Percentiles rank a stretch among this genome's conserved stretches.
phyloP scores from a whole-genome alignment of 2,113 vertebrate species.

The Boulengeromyrus knoepffleri region DNA sequence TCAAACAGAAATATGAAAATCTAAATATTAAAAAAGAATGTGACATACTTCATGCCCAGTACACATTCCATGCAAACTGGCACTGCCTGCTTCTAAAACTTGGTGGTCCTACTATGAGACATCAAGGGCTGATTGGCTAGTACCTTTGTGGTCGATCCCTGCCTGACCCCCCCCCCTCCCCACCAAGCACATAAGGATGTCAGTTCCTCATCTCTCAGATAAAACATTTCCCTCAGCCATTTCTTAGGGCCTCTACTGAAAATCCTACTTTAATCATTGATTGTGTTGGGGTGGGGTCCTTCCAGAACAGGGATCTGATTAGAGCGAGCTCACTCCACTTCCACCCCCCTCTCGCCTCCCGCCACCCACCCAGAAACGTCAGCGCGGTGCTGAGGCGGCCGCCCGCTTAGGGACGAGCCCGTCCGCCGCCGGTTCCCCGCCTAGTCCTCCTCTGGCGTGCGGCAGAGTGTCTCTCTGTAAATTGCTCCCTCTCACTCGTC shows the following conservation, averaged over 20 bases:
- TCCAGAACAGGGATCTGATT: not conserved
- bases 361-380: not conserved
- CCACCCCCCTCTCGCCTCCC: not conserved
- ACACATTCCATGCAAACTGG: conserved; percentile 72
- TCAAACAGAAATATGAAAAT: not conserved
- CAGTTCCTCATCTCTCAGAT: not conserved
- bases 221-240: not conserved
- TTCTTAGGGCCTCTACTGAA: not conserved
- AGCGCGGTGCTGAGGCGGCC: not conserved
- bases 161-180: not conserved
- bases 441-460: not conserved
- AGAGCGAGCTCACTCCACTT: not conserved
- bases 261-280: not conserved
- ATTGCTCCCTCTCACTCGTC: not conserved
- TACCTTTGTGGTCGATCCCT: not conserved
- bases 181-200: not conserved
- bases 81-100: conserved; percentile 52
- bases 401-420: too few relatives aligned
- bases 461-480: not conserved
- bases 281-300: not conserved
- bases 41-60: not conserved
- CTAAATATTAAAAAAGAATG: not conserved
- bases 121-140: conserved; percentile 49
- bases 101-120: conserved; percentile 35
- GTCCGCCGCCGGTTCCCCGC: not conserved